These are phyloP conservation scores for Anagyrus pseudococci DNA, from an alignment of 2,888 invertebrate species.

Conservation along the genomic window DNA sequence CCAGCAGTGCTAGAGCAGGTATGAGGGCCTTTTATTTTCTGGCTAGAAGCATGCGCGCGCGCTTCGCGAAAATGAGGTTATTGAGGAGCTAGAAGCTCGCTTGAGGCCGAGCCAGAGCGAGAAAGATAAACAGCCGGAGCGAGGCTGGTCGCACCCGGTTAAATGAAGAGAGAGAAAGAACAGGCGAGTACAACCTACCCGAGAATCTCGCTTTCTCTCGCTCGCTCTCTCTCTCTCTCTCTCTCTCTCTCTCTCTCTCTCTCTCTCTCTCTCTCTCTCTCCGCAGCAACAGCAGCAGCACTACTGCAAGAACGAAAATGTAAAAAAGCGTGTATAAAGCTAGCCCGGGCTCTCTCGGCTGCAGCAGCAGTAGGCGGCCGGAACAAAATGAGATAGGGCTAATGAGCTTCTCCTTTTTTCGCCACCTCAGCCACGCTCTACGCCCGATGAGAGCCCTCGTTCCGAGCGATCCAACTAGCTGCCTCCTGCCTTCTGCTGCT, in stretches of 20 bases:
- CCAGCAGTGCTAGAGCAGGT: too few species aligned
- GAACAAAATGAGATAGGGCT: constrained; percentile 24
- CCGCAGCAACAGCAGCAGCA: too few species aligned
- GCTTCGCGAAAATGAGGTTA: constrained; percentile 31
- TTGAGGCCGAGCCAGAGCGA: neutral
- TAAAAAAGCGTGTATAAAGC: constrained; percentile 15
- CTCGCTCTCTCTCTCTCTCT: too few species aligned
- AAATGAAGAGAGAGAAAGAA: neutral
- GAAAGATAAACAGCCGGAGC: constrained; percentile 5
- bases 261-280: too few species aligned
- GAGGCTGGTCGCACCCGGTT: too few species aligned
- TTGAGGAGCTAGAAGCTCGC: constrained; percentile 8
- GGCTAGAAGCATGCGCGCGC: constrained; percentile 15
- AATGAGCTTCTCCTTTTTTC: constrained; percentile 27
- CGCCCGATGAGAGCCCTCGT: neutral
- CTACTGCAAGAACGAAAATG: constrained; percentile 15
- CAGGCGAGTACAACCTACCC: too few species aligned
- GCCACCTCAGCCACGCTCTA: neutral
- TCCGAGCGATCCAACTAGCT: too few species aligned
- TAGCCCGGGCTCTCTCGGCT: too few species aligned
- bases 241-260: too few species aligned
- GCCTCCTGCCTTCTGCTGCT: too few species aligned
- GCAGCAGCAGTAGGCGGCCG: neutral
- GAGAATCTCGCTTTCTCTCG: too few species aligned
- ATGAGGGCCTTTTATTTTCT: constrained; percentile 29